phyloP scores from a whole-genome alignment of 2,888 invertebrate species.

The Cyclophora punctaria region DNA sequence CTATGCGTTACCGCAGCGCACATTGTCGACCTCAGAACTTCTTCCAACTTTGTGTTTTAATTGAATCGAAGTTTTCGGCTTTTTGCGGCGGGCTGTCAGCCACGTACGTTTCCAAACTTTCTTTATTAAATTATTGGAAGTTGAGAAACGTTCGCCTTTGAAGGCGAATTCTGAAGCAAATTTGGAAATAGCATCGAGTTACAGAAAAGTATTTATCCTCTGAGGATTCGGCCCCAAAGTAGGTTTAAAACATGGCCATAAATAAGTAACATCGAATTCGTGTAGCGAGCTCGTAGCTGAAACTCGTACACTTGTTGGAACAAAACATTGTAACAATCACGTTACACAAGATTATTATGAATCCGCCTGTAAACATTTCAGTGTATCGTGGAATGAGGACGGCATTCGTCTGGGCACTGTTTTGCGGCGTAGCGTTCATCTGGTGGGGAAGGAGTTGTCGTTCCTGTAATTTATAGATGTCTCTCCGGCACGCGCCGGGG shows the following conservation, averaged over 20 bases:
- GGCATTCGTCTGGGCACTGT: slow-evolving; percentile 65
- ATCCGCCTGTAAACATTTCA: slow-evolving; percentile 57
- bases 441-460: slow-evolving; percentile 70
- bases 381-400: slow-evolving; percentile 55
- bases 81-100: slow-evolving; percentile 71
- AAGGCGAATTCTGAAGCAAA: slow-evolving; percentile 58
- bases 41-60: slow-evolving; percentile 70
- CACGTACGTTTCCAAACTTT: slow-evolving; percentile 73
- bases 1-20: slow-evolving; percentile 27
- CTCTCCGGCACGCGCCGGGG: slow-evolving; percentile 63
- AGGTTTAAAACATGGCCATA: slow-evolving; percentile 21
- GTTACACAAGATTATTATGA: slow-evolving; percentile 34
- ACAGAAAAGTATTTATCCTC: slow-evolving; percentile 43
- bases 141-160: slow-evolving; percentile 71
- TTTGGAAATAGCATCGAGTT: slow-evolving; percentile 57
- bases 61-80: slow-evolving; percentile 74
- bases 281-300: slow-evolving; percentile 16
- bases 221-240: slow-evolving; percentile 22
- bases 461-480: slow-evolving; percentile 70
- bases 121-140: slow-evolving; percentile 75
- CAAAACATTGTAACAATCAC: slow-evolving; percentile 33
- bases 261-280: slow-evolving; percentile 22
- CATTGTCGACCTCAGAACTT: slow-evolving; percentile 55
- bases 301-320: slow-evolving; percentile 14
- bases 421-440: slow-evolving; percentile 68